phyloP scores from a whole-genome alignment of 1,140 invertebrate species.

The Bombus haemorrhoidalis region DNA sequence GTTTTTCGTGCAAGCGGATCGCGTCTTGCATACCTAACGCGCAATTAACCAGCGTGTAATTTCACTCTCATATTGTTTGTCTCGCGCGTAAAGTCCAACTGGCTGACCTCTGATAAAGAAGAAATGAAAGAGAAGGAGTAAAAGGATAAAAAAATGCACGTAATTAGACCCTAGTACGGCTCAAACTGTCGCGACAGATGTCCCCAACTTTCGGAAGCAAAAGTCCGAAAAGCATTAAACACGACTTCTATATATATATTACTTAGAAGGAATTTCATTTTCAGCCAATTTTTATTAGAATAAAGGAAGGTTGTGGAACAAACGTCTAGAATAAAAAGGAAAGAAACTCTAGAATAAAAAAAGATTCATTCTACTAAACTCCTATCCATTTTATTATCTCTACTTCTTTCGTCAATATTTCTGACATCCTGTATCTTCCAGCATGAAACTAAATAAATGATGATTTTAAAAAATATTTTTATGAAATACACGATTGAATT shows the following conservation, averaged over 20 bases:
- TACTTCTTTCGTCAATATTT: no score
- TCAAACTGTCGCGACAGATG: slow-evolving; percentile 27
- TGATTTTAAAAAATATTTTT: no score
- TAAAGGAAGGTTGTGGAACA: no score
- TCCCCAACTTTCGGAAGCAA: not conserved
- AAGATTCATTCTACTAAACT: no score
- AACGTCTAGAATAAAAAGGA: no score
- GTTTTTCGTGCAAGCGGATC: slow-evolving; percentile 48
- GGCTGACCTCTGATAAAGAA: slow-evolving; percentile 48
- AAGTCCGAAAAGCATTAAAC: not conserved
- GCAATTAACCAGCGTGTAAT: slow-evolving; percentile 74
- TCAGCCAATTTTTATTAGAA: not conserved
- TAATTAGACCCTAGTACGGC: slow-evolving; percentile 48
- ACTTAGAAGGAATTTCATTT: not conserved
- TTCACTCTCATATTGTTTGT: slow-evolving; percentile 56
- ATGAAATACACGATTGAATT: no score
- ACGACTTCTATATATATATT: not conserved
- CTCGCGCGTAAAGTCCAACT: slow-evolving; percentile 40
- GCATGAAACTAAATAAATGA: no score
- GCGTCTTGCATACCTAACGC: slow-evolving; percentile 73
- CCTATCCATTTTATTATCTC: no score
- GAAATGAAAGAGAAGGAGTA: slow-evolving; percentile 11
- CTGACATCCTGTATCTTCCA: no score
- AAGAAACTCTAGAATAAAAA: no score
- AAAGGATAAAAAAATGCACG: slow-evolving; percentile 17